phyloP scores from a whole-genome alignment of 1,140 invertebrate species.

The Acyrthosiphon pisum region DNA sequence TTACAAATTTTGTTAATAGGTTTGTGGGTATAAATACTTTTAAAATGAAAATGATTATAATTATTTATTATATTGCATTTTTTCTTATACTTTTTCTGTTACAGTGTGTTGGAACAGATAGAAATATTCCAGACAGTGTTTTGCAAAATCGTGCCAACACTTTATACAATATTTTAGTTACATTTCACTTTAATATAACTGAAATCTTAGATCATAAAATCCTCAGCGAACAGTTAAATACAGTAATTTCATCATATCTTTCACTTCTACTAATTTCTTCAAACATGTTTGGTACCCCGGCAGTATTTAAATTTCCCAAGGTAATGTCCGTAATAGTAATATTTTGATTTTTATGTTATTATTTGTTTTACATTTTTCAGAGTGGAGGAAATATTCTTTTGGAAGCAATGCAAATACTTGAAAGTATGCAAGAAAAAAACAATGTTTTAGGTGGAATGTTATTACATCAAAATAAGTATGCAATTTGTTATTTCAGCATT shows the following conservation, averaged over 20 bases:
- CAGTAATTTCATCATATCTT: conserved; percentile 84
- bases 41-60: background rate
- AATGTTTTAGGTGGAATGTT: conserved; percentile 79
- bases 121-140: conserved; percentile 81
- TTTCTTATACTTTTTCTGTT: background rate
- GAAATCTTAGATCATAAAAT: conserved; percentile 69
- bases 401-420: conserved; percentile 80
- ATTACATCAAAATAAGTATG: conserved; percentile 81
- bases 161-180: conserved; percentile 74
- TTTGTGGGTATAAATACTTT: background rate
- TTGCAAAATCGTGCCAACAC: conserved; percentile 76
- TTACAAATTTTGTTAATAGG: background rate
- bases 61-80: background rate
- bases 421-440: conserved; percentile 76
- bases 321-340: conserved; percentile 64
- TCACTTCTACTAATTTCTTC: conserved; percentile 79
- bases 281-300: conserved; percentile 79
- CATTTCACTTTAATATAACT: conserved; percentile 80
- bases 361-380: conserved; percentile 64
- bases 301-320: conserved; percentile 79
- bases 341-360: background rate
- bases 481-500: conserved; percentile 8
- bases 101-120: conserved; percentile 84
- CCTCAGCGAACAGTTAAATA: conserved; percentile 75
- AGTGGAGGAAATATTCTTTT: conserved; percentile 81